A percentile compares a stretch with the other conserved stretches of the same genome.
These are phyloP conservation scores for Telenomus remus DNA, from an alignment of 1,140 invertebrate genomes.

Conservation along the genomic window DNA sequence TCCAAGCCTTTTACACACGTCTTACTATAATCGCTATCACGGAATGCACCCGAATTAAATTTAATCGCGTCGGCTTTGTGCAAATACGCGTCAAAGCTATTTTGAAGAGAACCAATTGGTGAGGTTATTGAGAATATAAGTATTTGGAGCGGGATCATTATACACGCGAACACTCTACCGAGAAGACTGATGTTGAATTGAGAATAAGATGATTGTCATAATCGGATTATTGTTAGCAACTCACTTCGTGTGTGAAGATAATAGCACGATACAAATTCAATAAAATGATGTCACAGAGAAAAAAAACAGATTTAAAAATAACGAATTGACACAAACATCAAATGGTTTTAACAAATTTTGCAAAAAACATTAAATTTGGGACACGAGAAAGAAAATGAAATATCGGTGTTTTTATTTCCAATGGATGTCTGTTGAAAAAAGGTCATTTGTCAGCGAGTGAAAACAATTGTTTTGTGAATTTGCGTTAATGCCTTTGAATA, in stretches of 20 bases:
- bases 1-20: slow-evolving; percentile 10
- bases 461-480: slow-evolving; percentile 30
- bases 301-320: too few species aligned
- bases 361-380: neutral
- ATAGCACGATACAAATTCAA: slow-evolving; percentile 13
- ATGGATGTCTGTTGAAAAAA: slow-evolving; percentile 3
- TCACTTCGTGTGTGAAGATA: slow-evolving; percentile 24
- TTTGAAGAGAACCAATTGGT: slow-evolving; percentile 17
- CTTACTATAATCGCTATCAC: slow-evolving; percentile 18
- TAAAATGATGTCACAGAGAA: neutral
- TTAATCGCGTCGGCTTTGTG: slow-evolving; percentile 25
- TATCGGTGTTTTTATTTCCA: too few species aligned
- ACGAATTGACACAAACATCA: too few species aligned
- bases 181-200: slow-evolving; percentile 1
- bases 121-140: slow-evolving; percentile 33
- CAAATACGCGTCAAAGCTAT: slow-evolving; percentile 18
- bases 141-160: slow-evolving; percentile 19
- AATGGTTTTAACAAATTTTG: too few species aligned
- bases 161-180: slow-evolving; percentile 6
- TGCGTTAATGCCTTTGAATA: slow-evolving; percentile 44
- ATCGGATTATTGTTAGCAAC: slow-evolving; percentile 29
- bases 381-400: too few species aligned
- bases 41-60: slow-evolving; percentile 12
- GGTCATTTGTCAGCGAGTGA: neutral
- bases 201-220: slow-evolving; percentile 20